Conservation (phyloP, 2,113 vertebrate species). For the Macquaria ambigua region DNA sequence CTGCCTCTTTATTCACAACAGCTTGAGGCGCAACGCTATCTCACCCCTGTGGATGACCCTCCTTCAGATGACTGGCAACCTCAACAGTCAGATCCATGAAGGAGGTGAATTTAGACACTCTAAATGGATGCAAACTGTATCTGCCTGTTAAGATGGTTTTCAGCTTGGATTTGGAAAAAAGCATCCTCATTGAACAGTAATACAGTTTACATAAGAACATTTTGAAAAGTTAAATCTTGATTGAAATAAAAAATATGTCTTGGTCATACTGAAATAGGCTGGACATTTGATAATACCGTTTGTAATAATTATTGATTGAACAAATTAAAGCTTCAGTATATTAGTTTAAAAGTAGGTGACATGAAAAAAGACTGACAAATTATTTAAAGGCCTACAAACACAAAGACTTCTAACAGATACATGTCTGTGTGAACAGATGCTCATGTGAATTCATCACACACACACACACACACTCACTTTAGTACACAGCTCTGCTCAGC, state of each 20-base stretch:
- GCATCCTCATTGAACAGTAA: neutral
- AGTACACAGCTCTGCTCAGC: constrained; percentile 15
- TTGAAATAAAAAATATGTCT: neutral
- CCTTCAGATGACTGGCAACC: neutral
- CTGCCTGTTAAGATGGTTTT: neutral
- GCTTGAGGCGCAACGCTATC: constrained; percentile 17
- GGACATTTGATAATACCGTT: neutral
- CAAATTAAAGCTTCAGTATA: neutral
- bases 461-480: neutral
- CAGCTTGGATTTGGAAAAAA: neutral
- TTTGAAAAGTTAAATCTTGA: neutral
- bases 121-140: neutral
- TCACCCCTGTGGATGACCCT: constrained; percentile 16
- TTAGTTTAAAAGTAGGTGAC: neutral
- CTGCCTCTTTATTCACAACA: constrained; percentile 43
- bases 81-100: neutral
- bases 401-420: neutral
- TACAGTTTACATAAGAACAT: neutral
- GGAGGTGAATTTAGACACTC: neutral
- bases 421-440: neutral
- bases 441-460: neutral
- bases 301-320: neutral
- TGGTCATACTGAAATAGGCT: neutral
- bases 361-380: neutral
- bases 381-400: neutral